A percentile compares a stretch with the other conserved stretches of the same genome.
Conservation (phyloP, 1,140 invertebrate species). For the Nasonia longicornis region DNA sequence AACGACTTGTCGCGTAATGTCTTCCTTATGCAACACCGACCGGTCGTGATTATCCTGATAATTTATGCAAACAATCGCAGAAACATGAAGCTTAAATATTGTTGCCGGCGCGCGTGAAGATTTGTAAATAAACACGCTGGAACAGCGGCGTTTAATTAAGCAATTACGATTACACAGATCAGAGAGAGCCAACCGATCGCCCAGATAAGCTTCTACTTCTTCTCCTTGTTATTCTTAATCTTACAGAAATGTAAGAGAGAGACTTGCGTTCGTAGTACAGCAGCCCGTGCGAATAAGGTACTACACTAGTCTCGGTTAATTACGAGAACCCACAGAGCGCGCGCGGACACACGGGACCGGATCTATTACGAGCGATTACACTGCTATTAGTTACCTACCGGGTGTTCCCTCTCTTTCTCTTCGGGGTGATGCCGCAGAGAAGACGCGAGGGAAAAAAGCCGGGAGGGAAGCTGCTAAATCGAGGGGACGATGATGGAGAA, state of each 20-base stretch:
- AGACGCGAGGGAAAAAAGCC: background rate
- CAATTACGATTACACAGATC: background rate
- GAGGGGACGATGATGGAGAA: slow-evolving; percentile 1
- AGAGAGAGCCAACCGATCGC: too few relatives aligned
- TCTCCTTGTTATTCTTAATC: background rate
- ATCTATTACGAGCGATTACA: slow-evolving; percentile 63
- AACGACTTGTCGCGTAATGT: background rate
- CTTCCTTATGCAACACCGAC: slow-evolving; percentile 15
- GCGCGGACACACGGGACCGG: slow-evolving; percentile 55
- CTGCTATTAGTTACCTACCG: slow-evolving; percentile 63
- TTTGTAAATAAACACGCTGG: background rate
- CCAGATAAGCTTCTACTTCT: background rate
- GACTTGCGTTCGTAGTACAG: background rate
- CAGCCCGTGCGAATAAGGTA: background rate
- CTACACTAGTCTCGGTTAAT: slow-evolving; percentile 46
- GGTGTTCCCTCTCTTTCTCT: slow-evolving; percentile 52
- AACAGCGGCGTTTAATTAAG: slow-evolving; percentile 2
- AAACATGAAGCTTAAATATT: slow-evolving; percentile 10
- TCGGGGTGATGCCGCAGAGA: too few relatives aligned
- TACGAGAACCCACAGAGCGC: slow-evolving; percentile 39
- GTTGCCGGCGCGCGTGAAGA: background rate
- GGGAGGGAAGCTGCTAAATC: background rate
- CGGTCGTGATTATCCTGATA: background rate
- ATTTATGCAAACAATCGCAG: slow-evolving; percentile 12
- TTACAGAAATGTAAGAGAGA: background rate